A percentile compares a stretch with the other conserved stretches of the same genome.
Evolutionary conservation across 2,113 vertebrate genomes (phyloP).

Genomic region (Prietella phreatophila): DNA sequence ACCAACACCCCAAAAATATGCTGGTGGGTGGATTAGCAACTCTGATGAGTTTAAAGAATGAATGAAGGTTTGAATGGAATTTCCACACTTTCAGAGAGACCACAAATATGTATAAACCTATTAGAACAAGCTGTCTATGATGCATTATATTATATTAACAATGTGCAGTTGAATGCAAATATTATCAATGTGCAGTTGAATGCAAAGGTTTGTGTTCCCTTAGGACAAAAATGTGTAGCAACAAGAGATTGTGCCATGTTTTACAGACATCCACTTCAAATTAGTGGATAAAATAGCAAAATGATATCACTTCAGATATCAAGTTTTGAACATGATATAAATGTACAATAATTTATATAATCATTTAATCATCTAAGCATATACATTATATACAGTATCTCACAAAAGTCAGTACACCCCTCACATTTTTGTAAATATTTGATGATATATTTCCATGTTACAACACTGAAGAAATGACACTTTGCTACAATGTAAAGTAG

Average conservation of each 20-base stretch:
- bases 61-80: background rate
- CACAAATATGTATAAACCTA: background rate
- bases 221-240: background rate
- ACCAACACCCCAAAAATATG: background rate
- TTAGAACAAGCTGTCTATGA: background rate
- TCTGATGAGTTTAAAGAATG: background rate
- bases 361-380: too few species aligned
- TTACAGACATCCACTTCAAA: too few species aligned
- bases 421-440: too few species aligned
- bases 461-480: too few species aligned
- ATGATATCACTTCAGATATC: background rate
- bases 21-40: background rate
- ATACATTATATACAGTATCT: too few species aligned
- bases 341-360: too few species aligned
- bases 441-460: too few species aligned
- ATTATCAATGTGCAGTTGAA: background rate
- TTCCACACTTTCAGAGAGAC: background rate
- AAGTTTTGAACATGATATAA: background rate
- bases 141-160: background rate
- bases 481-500: too few species aligned
- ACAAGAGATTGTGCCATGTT: background rate
- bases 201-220: too few species aligned
- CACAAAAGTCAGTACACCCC: too few species aligned
- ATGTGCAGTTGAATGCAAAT: background rate
- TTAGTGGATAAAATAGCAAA: background rate